Conservation (phyloP, 2,888 invertebrate species). For the Philereme transversata region DNA sequence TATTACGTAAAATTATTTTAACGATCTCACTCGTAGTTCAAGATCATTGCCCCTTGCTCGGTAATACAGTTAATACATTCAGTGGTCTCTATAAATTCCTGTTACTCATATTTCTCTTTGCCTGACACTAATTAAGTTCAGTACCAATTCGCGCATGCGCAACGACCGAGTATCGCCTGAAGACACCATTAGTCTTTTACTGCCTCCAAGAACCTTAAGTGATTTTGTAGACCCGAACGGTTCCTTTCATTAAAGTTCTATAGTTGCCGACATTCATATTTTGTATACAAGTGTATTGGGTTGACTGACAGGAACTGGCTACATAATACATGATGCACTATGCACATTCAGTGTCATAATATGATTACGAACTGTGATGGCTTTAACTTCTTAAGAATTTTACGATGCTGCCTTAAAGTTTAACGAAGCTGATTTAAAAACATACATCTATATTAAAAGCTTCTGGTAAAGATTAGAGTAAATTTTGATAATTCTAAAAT, state of each 20-base stretch:
- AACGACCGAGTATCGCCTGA: slow-evolving; percentile 66
- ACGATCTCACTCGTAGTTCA: slow-evolving; percentile 36
- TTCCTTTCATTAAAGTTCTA: slow-evolving; percentile 8
- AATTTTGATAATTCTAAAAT: background rate
- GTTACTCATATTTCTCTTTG: slow-evolving; percentile 75
- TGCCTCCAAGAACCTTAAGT: slow-evolving; percentile 22
- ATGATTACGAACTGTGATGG: too few species aligned
- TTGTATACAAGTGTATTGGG: background rate
- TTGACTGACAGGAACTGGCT: background rate
- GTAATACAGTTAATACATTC: slow-evolving; percentile 41
- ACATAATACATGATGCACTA: too few species aligned
- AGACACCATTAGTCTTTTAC: slow-evolving; percentile 74
- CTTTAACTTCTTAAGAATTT: too few species aligned
- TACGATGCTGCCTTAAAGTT: too few species aligned
- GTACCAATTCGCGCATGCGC: slow-evolving; percentile 75
- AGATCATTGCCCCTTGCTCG: slow-evolving; percentile 48
- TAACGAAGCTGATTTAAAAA: too few species aligned
- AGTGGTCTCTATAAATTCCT: slow-evolving; percentile 62
- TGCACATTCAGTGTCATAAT: too few species aligned
- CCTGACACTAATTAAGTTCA: slow-evolving; percentile 72
- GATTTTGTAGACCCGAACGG: slow-evolving; percentile 24
- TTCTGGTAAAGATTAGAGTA: too few species aligned
- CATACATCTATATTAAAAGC: too few species aligned
- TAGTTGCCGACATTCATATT: background rate
- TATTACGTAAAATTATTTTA: slow-evolving; percentile 30